Evolutionary conservation across 2,797 vertebrate species (phyloP), one percentile per base, ranked within the genome.

Genomic region (Epinephelus coioides): DNA sequence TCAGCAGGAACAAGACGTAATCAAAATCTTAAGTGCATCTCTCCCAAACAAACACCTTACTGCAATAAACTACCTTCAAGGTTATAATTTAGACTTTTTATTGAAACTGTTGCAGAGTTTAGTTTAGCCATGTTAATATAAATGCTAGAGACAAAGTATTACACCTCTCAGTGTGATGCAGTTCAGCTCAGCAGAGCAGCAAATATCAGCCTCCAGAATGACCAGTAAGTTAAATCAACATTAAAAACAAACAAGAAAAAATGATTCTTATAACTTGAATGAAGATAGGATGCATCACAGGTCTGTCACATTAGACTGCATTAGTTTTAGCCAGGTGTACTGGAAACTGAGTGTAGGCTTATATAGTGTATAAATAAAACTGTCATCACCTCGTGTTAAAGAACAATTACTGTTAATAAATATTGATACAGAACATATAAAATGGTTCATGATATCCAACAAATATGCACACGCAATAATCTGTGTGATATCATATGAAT

Each of bases 1-100:
- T 50, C 53, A 15, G 43, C 15, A 44, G 40, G 8, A 75, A 25
- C 54, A 63, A 54, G 18, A 63, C 49, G 40, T 67, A 66, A 64
- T 53, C 1, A 10, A 13, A 44, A 13, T 40, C 47, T 6, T 3
- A 34, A 69, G 30, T 70, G 55, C 44, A 18, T 56, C 10, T 5
- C n/a, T 50, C n/a, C 23, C 4, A 49, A 40, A 59, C 12, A 63
- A 73, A 71, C 40, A 21, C 53, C 47, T 19, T 14, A 13, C 3
- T 19, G 18, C 6, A 47, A 54, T 53, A 17, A 2, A 40, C 13
- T 19, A n/a, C 27, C 40, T 21, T 51, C 7, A 59, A 60, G 13
- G 40, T 30, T 27, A 5, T 2, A 1, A 10, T 51, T 23, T 11
- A 0, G 3, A 2, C 1, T n/a, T 17, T 59, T 13, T 19, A 10